Percentiles rank a stretch among this genome's conserved stretches.
Conservation (phyloP, 2,888 invertebrate genomes). For the Trachelus troglodyta region DNA sequence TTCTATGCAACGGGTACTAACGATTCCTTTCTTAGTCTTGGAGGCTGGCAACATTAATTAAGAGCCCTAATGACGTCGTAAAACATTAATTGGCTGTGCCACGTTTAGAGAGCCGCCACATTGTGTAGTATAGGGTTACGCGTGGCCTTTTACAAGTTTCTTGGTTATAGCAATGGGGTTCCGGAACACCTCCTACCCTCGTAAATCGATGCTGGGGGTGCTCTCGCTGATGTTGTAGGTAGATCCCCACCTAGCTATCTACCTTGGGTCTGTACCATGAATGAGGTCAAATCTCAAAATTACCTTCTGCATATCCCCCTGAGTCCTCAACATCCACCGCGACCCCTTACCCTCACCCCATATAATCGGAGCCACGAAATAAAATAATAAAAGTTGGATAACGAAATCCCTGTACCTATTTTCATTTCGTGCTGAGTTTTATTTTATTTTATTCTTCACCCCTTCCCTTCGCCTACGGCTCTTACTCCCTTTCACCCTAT, state of each 20-base stretch:
- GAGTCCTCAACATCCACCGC: background rate
- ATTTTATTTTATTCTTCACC: background rate
- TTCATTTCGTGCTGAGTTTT: background rate
- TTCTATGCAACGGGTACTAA: constrained; percentile 17
- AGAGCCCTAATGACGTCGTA: constrained; percentile 24
- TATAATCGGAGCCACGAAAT: background rate
- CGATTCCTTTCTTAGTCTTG: constrained; percentile 11
- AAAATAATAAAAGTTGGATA: background rate
- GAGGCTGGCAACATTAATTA: constrained; percentile 20
- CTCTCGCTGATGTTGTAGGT: background rate
- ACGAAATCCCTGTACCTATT: background rate
- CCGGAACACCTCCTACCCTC: background rate
- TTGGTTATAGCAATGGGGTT: background rate
- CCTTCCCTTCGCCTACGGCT: background rate
- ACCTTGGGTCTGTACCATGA: background rate
- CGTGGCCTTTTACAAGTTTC: background rate
- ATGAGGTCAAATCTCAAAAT: background rate
- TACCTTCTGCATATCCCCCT: background rate
- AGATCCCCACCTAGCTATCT: background rate
- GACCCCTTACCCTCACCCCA: background rate
- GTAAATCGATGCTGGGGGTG: background rate
- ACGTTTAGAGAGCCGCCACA: constrained; percentile 16
- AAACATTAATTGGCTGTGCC: constrained; percentile 20
- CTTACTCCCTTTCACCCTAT: background rate
- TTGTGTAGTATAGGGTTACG: constrained; percentile 1